Evolutionary conservation across 2,797 vertebrate genomes (phyloP), one percentile per base, ranked within the genome.

Genomic region (Buceros bicornis): DNA sequence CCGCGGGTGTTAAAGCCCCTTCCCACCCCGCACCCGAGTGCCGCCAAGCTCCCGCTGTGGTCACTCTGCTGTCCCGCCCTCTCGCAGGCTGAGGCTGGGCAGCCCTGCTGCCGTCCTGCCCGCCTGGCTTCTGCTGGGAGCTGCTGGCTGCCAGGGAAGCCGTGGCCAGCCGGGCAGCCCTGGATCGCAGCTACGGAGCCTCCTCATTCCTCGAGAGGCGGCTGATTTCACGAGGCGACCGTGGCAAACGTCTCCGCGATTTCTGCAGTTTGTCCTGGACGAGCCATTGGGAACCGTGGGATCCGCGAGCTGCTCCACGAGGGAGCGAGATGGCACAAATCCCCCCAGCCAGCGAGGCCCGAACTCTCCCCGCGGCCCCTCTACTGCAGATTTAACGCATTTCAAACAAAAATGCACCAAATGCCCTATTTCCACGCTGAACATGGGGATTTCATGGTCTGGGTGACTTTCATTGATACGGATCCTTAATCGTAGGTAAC

Each of bases 341-440:
- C 40, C 77, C 78, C 35, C 24, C 7, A 72, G 45, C 13, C 0
- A 0, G 24, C 0, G 5, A 21, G 71, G 62, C 40, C 45, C 72
- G 29, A 17, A 54, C 43, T 6, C 72, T 77, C 47, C 57, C 82
- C 0, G 0, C 2, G 33, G 76, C 90, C 88, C 67, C 92, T 78
- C 80, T 48, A 80, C 87, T 1, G 1, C 85, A 90, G 58, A 95
- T 96, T 96, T 96, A 94, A 96, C 5, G 40, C 85, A 84, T 95
- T 94, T 95, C 87, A 93, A 88, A 90, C 80, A 96, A 95, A 96
- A 95, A 89, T 93, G 91, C 77, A 95, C 82, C 94, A 72, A 83
- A 84, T 90, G 82, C 70, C 5, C 0, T 60, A 93, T 90, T 96
- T 96, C 77, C 82, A 93, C 62, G 73, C n/a, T 0, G 0, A 95